Evolutionary conservation across 2,888 invertebrate genomes (phyloP).

Genomic region (Bimastos eiseni): DNA sequence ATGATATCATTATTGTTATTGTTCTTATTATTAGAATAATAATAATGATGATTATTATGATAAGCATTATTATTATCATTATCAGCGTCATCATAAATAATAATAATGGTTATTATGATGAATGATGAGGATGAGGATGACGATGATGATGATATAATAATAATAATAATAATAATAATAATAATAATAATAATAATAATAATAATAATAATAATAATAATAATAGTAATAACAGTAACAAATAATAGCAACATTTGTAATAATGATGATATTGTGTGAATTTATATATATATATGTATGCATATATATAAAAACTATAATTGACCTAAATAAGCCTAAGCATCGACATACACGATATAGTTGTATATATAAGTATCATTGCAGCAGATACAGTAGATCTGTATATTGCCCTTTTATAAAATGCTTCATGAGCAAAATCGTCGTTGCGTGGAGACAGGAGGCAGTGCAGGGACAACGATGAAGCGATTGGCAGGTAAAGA

Average conservation of each 20-base stretch:
- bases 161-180: not conserved
- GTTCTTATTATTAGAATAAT: no score
- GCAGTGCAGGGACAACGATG: not conserved
- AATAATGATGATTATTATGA: no score
- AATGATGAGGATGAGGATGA: not conserved
- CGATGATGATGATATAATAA: not conserved
- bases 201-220: slow-evolving; percentile 23
- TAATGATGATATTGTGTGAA: not conserved
- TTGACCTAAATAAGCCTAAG: no score
- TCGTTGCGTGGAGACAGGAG: not conserved
- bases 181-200: not conserved
- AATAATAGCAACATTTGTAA: no score
- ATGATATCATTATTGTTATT: no score
- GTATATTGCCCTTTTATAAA: not conserved
- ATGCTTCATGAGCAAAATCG: not conserved
- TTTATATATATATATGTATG: not conserved
- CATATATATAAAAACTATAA: no score
- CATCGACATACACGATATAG: no score
- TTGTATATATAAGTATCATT: no score
- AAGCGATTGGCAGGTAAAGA: not conserved
- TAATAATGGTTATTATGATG: not conserved
- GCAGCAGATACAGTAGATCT: no score
- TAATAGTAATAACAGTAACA: not conserved
- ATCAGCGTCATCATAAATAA: no score
- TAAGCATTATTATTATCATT: no score